A percentile compares a stretch with the other conserved stretches of the same genome.
Evolutionary conservation across 2,888 invertebrate species (phyloP).

Genomic region (Caenorhabditis sp.): DNA sequence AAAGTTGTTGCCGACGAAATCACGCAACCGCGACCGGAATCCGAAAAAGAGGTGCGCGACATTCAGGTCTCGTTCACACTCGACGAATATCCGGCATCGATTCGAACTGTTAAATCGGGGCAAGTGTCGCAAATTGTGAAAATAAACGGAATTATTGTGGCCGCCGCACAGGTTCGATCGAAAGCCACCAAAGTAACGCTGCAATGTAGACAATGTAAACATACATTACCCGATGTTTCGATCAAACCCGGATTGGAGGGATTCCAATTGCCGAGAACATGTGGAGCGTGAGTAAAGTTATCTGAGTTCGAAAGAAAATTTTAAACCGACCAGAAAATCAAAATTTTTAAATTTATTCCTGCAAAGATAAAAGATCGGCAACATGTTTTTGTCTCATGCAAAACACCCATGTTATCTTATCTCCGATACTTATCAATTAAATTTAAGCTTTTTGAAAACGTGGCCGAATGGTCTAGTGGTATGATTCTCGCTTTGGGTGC

Average conservation of each 20-base stretch:
- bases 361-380: too few relatives aligned
- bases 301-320: background rate
- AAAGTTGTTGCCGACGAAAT: conserved; percentile 95
- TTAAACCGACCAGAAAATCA: too few relatives aligned
- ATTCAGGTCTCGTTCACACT: conserved; percentile 79
- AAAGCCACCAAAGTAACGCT: conserved; percentile 94
- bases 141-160: conserved; percentile 92
- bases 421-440: too few relatives aligned
- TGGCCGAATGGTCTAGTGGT: conserved; percentile 68
- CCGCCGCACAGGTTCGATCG: conserved; percentile 90
- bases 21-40: conserved; percentile 88
- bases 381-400: too few relatives aligned
- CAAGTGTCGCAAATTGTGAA: conserved; percentile 91
- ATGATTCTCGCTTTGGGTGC: conserved; percentile 71
- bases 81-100: conserved; percentile 58
- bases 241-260: conserved; percentile 96
- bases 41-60: conserved; percentile 87
- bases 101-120: conserved; percentile 79
- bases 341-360: too few relatives aligned
- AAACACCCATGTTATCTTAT: too few relatives aligned
- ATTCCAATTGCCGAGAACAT: conserved; percentile 90
- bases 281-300: conserved; percentile 85
- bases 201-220: conserved; percentile 90
- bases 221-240: conserved; percentile 85
- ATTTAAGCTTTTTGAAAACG: background rate